Evolutionary conservation across 2,113 vertebrate species (phyloP).

Genomic region (Isurus oxyrinchus): DNA sequence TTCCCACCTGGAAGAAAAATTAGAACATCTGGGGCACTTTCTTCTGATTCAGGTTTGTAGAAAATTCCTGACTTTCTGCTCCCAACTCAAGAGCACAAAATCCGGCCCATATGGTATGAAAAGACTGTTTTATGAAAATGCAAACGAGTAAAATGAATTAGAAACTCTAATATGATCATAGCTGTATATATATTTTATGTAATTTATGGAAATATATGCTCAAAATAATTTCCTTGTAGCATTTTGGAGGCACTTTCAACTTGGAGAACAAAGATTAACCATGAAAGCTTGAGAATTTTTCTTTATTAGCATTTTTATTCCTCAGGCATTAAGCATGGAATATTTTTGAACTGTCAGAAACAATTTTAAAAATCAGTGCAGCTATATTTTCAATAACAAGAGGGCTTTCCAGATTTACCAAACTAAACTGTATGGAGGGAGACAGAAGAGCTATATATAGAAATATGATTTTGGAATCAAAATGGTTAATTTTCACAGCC

Average conservation of each 20-base stretch:
- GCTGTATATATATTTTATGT: constrained; percentile 58
- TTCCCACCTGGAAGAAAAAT: no score
- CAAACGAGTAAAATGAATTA: constrained; percentile 59
- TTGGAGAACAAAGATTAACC: constrained; percentile 63
- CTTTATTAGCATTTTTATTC: constrained; percentile 57
- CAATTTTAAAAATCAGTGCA: constrained; percentile 50
- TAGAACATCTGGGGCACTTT: no score
- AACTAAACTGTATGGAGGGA: not conserved
- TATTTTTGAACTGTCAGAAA: constrained; percentile 54
- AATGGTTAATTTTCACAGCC: not conserved
- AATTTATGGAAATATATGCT: constrained; percentile 61
- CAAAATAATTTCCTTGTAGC: constrained; percentile 60
- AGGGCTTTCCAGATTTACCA: not conserved
- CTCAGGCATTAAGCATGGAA: constrained; percentile 52
- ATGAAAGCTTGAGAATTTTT: constrained; percentile 61
- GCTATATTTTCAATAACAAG: not conserved
- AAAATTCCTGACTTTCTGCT: no score
- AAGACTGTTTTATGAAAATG: constrained; percentile 55
- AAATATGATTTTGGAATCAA: not conserved
- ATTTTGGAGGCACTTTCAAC: constrained; percentile 44
- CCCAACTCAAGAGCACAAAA: no score
- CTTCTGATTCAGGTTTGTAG: no score
- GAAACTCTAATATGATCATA: constrained; percentile 56
- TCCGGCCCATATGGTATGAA: constrained; percentile 53
- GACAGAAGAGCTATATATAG: not conserved